Evolutionary conservation across 2,888 invertebrate species (phyloP), one percentile per base, ranked within the genome.

Genomic region (Atrina japonica): DNA sequence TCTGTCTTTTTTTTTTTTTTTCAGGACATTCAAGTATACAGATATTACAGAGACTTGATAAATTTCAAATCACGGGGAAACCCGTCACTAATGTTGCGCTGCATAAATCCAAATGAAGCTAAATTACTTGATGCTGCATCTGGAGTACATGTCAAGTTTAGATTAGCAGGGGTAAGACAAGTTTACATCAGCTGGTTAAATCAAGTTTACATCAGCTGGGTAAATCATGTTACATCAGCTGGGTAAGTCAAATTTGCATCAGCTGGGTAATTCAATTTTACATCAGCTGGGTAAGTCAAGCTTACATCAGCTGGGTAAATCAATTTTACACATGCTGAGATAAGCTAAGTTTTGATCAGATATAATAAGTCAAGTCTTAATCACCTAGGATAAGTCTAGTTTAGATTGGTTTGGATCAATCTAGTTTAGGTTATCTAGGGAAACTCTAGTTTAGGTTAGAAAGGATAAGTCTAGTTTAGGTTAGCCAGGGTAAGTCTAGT

Each of bases 71-170:
- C 85, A 2, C 73, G 88, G 61, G 90, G 90, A 14, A 88, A 90
- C 74, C 90, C 91, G 1, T 69, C 83, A 6, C 72, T 88, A 16
- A 88, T 91, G 88, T 76, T 91, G 68, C 79, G 84, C 41, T 90
- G 88, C 75, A 90, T 91, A 50, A 91, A 91, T 76, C 91, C 91
- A 16, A 86, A 83, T 45, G 91, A 91, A 70, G 88, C 90, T n/a
- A 86, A 88, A 58, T 66, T 89, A 43, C 74, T 91, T 55, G 90
- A 91, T 77, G 76, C 89, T 43, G 90, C 90, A 1, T 76, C 86
- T 40, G 90, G 90, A 3, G 83, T 89, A 35, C 88, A 89, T 70
- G 83, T 91, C 66, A 86, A 89, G 69, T 91, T 91, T 75, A 81
- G 91, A 70, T 78, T 91, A 50, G 90, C 90, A 52, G 91, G 91